Conservation (phyloP, 2,113 vertebrate genomes). For the Galeopterus variegatus region DNA sequence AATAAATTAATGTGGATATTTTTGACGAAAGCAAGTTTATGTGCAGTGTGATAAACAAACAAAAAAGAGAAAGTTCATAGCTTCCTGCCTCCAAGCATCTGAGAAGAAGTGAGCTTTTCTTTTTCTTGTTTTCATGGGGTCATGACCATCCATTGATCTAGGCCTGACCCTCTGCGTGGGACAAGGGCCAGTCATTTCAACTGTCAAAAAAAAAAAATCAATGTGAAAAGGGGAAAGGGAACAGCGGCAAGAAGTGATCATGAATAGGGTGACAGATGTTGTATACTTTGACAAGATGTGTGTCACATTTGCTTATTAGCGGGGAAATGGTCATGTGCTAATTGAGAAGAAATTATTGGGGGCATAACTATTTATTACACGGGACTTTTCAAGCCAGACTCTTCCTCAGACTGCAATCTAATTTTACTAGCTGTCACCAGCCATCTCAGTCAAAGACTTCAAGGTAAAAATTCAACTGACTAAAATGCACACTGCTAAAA, state of each 20-base stretch:
- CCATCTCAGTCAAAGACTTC: conserved; percentile 9
- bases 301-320: not conserved
- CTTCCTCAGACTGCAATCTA: not conserved
- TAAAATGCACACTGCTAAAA: not conserved
- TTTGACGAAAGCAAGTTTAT: conserved; percentile 5
- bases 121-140: not conserved
- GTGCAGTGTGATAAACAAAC: not conserved
- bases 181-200: not conserved
- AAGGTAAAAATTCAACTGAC: not conserved
- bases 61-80: not conserved
- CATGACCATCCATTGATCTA: not conserved
- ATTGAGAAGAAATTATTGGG: not conserved
- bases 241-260: not conserved
- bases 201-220: not conserved
- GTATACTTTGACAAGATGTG: not conserved
- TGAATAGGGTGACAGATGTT: not conserved
- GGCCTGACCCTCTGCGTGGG: not conserved
- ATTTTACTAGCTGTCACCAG: not conserved
- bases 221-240: not conserved
- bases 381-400: not conserved
- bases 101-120: not conserved
- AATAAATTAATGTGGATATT: not conserved
- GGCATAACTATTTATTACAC: not conserved
- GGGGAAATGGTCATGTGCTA: not conserved
- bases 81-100: not conserved